phyloP scores from a whole-genome alignment of 1,140 invertebrate species.

The Nephotettix cincticeps region DNA sequence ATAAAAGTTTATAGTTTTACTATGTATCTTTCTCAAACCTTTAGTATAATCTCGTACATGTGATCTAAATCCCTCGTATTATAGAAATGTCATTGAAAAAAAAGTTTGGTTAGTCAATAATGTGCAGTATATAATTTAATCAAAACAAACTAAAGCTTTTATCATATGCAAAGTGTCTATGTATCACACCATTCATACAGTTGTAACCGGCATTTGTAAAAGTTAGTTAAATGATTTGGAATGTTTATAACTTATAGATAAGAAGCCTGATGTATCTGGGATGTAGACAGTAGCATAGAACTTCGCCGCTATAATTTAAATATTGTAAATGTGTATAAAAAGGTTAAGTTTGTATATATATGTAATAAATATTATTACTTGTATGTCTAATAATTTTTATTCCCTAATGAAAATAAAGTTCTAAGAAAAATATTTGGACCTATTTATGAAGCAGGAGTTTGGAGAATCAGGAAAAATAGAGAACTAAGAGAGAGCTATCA shows the following conservation, averaged over 20 bases:
- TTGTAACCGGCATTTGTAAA: constrained; percentile 13
- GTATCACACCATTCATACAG: background rate
- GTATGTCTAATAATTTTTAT: too few species aligned
- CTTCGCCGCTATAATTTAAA: background rate
- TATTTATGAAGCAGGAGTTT: too few species aligned
- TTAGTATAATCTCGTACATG: background rate
- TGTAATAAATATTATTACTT: background rate
- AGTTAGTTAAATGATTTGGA: background rate
- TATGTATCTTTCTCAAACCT: background rate
- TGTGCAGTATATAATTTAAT: background rate
- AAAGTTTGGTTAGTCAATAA: background rate
- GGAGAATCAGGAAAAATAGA: too few species aligned
- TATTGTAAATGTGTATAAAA: constrained; percentile 19
- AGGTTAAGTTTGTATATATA: constrained; percentile 19
- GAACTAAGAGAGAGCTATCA: too few species aligned
- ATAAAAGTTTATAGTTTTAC: background rate
- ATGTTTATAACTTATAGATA: background rate
- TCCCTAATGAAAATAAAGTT: too few species aligned
- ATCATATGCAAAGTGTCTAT: constrained; percentile 13
- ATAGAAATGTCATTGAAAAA: background rate
- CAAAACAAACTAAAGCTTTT: background rate
- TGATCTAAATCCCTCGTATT: background rate
- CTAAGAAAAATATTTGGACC: too few species aligned
- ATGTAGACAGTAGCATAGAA: constrained; percentile 3
- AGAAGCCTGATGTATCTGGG: constrained; percentile 3